Base-by-base conservation (phyloP, 2,797 vertebrate species). In the Falco columbarius region DNA sequence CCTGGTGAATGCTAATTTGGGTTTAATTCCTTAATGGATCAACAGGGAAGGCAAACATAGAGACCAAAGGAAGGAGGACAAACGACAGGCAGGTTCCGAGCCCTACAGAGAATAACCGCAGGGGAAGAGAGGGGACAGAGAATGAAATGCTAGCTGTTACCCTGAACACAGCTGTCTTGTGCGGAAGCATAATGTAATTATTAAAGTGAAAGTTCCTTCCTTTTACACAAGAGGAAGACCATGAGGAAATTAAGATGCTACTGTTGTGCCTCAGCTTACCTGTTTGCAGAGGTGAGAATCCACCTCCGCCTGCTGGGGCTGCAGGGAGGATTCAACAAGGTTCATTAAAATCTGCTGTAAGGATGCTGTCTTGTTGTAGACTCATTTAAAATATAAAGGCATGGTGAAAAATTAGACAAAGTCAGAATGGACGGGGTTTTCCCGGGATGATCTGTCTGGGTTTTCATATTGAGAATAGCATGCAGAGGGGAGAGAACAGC, bases 361-460 rank as follows among this genome's bases (percentile, higher is more conserved):
- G 42, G 91, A 32, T 10, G 19, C 24, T 46, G 65, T 17, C 27
- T 67, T n/a, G 34, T 26, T 54, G 23, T 0, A 42, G n/a, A 65
- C 38, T 72, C 55, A 26, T 46, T 46, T 65, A 44, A 66, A 87
- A 58, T 19, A 67, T 1, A 89, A 82, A 79, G 2, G 38, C 55
- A 12, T 0, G 3, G 27, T 10, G 36, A 76, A 79, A 81, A 79
- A 36, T 3, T 24, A 34, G 59, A 38, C 44, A 32, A 56, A 67
- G 52, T 6, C 59, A 52, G 71, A 49, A 34, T 0, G 40, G 67
- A 63, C 0, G 0, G 29, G 36, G 55, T 12, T 23, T 70, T 68
- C 65, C 46, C 24, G 34, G 44, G 51, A 63, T 2, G 66, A 49
- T 51, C 70, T 44, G 36, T 26, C 42, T 24, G 63, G 52, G 36